A percentile compares a stretch with the other conserved stretches of the same genome.
phyloP scores from a whole-genome alignment of 2,797 vertebrate genomes.

The Bradypodion ventrale region DNA sequence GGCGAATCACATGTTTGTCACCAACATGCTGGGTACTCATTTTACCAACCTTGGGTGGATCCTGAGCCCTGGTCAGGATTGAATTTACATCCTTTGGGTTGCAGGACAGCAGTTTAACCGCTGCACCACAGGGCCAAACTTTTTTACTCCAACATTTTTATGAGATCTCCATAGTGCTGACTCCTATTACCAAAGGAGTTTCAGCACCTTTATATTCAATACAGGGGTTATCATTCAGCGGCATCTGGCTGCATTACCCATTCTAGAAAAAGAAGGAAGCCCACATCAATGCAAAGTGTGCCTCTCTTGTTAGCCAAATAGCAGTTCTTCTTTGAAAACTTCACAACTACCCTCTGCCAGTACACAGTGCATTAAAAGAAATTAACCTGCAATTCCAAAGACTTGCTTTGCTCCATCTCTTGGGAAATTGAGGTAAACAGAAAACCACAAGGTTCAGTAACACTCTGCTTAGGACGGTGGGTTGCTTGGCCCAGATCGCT shows the following conservation, averaged over 20 bases:
- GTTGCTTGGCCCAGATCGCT: background rate
- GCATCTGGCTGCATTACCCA: background rate
- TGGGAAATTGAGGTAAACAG: constrained; percentile 17
- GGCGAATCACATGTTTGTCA: too few species aligned
- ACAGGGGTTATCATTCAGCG: background rate
- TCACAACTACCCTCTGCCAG: background rate
- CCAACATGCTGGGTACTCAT: too few species aligned
- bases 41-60: too few species aligned
- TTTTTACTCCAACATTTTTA: too few species aligned
- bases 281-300: background rate
- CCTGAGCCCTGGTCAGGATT: too few species aligned
- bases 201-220: too few species aligned
- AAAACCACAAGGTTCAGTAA: constrained; percentile 6
- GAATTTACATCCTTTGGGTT: too few species aligned
- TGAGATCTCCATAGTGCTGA: too few species aligned
- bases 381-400: background rate
- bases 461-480: background rate
- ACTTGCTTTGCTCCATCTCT: background rate
- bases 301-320: background rate
- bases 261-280: background rate
- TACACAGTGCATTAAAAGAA: constrained; percentile 22
- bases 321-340: background rate
- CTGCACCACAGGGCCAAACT: too few species aligned
- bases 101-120: too few species aligned
- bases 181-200: too few species aligned